Base-by-base conservation (phyloP, 2,113 vertebrate species). In the Prinia subflava region DNA sequence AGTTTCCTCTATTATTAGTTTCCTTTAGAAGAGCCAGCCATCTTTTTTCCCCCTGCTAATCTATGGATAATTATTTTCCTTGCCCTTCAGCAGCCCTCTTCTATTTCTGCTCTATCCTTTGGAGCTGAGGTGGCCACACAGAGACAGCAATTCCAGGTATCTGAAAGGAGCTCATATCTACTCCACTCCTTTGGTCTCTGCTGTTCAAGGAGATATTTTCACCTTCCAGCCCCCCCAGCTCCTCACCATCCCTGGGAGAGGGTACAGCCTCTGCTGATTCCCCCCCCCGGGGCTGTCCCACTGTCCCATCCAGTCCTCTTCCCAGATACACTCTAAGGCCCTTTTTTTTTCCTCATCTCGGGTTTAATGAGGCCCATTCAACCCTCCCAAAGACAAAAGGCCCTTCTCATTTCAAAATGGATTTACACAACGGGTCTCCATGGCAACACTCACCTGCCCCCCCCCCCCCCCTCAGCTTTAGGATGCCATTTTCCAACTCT, bases 401-500 rank as follows among this genome's bases (percentile, higher is more conserved):
- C 97, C 98, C 98, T 98, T 98, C 98, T 98, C 96, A 78, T 98
- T 95, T 97, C 98, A 97, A 98, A 98, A 98, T 97, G 98, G 98
- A 98, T 98, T 98, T 99, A 98, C 98, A 98, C 97, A 97, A 98
- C 95, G 92, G 68, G 98, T 98, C 93, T 79, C 98, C 98, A 98
- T 98, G 97, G 98, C 94, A 98, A 99, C 98, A 31, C 33, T 69
- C 95, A 97, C 97, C 97, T 0, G 49, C 33, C 33, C 52, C 60
- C 46, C 64, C 76, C 92, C 73, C 41, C 41, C 41, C n/a, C n/a
- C n/a, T n/a, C n/a, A 46, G 25, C 70, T 17, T 27, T 3, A 12
- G 41, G 89, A 94, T 93, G 91, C 91, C 95, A 91, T 97, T 94
- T 94, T 73, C 91, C 59, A 71, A 50, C n/a, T 31, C 67, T 4